Conservation (phyloP, 92 coral and sea anemone species). For the Phenganax marumi region DNA sequence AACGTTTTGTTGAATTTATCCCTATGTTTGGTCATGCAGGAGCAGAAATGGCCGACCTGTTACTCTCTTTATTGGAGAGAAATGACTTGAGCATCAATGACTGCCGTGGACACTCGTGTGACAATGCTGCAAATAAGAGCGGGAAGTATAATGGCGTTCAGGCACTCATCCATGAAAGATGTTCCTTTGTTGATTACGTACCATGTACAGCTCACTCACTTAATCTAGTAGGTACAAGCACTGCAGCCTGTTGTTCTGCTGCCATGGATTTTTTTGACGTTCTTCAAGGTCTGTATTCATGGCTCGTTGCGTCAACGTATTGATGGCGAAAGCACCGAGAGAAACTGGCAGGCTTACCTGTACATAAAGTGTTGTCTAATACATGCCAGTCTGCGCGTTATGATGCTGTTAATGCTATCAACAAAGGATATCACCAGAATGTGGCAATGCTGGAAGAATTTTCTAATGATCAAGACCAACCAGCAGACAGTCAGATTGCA, state of each 20-base stretch:
- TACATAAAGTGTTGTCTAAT: not conserved
- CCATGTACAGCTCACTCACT: slow-evolving; percentile 3
- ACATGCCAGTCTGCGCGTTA: not conserved
- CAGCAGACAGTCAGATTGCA: not conserved
- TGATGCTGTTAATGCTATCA: not conserved
- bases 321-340: not conserved
- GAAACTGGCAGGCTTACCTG: slow-evolving; percentile 1
- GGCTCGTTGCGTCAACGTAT: not conserved
- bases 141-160: not conserved
- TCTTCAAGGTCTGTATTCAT: not conserved
- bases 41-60: not conserved
- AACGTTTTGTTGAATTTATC: not conserved
- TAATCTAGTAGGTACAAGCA: slow-evolving; percentile 2
- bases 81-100: not conserved
- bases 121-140: not conserved
- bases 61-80: not conserved
- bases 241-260: slow-evolving; percentile 3
- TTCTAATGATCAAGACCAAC: not conserved
- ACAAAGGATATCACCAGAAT: not conserved
- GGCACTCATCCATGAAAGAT: not conserved
- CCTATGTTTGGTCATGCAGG: not conserved
- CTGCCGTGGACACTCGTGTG: not conserved
- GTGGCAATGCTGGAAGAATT: not conserved
- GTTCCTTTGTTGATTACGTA: not conserved
- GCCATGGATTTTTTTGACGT: not conserved